Evolutionary conservation across 2,888 invertebrate species (phyloP), one percentile per base, ranked within the genome.

Genomic region (Orthosia incerta): DNA sequence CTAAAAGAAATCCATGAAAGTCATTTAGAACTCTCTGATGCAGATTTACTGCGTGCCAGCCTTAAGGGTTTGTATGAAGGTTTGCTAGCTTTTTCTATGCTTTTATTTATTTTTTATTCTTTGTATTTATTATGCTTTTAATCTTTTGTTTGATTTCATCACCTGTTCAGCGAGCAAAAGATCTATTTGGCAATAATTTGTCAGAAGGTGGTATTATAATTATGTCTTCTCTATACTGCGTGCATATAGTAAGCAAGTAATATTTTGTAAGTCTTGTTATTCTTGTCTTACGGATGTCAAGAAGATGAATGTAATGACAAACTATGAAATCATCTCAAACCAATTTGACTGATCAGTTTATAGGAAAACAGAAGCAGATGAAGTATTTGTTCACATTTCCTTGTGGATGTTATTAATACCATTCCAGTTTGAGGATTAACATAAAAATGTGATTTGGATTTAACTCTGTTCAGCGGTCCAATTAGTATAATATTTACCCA

Each of bases 41-140:
- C 98, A 18, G 99, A 99, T 86, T 97, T 97, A 26, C 96, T 99
- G 71, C 97, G 98, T 88, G 96, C 97, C 55, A 98, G 97, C 82
- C 95, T 99, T n/a, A 99, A 99, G 97, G 98, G 98, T 98, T 56
- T 81, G 84, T 83, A 80, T 75, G 80, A 84, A 80, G 84, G 84
- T 81, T 75, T 80, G 76, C 63, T 63, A 1, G 74, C 59, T 83
- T 80, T 72, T 67, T 63, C 45, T 74, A 66, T 76, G 50, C 48
- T 61, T 74, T 79, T 59, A 53, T 80, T 64, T 64, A 63, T 57
- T 76, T 61, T 51, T 65, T 59, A 57, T 18, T 9, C 39, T 46
- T 65, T 46, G 7, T n/a, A 56, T 53, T 31, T 46, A n/a, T n/a
- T 51, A 39, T 55, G 23, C 3, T 45, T 20, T 65, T 55, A 45